phyloP scores from a whole-genome alignment of 2,888 invertebrate genomes.

The Euplexia lucipara region DNA sequence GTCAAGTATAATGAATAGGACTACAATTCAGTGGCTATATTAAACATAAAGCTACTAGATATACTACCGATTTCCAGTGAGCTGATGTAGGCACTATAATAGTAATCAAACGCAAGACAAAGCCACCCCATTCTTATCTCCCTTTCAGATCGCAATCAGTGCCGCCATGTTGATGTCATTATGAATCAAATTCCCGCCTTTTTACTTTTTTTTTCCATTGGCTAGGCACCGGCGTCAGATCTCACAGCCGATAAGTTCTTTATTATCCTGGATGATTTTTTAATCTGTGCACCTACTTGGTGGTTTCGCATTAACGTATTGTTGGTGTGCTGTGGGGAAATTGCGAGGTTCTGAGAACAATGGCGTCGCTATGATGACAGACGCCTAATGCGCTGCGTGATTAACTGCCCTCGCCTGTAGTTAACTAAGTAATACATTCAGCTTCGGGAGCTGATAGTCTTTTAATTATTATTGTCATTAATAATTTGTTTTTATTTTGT shows the following conservation, averaged over 20 bases:
- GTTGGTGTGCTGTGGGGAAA: slow-evolving; percentile 71
- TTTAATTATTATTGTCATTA: slow-evolving; percentile 50
- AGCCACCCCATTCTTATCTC: slow-evolving; percentile 86
- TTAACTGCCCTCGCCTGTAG: slow-evolving; percentile 45
- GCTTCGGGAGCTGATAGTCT: slow-evolving; percentile 28
- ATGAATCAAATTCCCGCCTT: slow-evolving; percentile 89
- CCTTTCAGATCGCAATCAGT: slow-evolving; percentile 88
- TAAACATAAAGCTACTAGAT: neutral
- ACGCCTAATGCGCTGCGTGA: slow-evolving; percentile 54
- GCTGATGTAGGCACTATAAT: slow-evolving; percentile 59
- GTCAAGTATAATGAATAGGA: neutral
- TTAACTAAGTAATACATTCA: slow-evolving; percentile 36
- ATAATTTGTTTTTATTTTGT: too few species aligned
- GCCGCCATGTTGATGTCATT: slow-evolving; percentile 88
- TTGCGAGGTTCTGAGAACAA: slow-evolving; percentile 64
- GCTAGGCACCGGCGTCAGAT: slow-evolving; percentile 87
- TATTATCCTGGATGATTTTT: slow-evolving; percentile 90
- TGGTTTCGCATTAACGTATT: slow-evolving; percentile 83
- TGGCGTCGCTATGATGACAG: slow-evolving; percentile 59
- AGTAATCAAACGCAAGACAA: slow-evolving; percentile 85
- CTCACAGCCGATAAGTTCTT: slow-evolving; percentile 88
- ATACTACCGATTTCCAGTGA: slow-evolving; percentile 14
- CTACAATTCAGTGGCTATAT: neutral
- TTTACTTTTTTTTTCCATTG: slow-evolving; percentile 79
- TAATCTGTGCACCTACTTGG: slow-evolving; percentile 83